Evolutionary conservation across 2,113 vertebrate species (phyloP), one percentile per base, ranked within the genome.

Genomic region (Zingel zingel): DNA sequence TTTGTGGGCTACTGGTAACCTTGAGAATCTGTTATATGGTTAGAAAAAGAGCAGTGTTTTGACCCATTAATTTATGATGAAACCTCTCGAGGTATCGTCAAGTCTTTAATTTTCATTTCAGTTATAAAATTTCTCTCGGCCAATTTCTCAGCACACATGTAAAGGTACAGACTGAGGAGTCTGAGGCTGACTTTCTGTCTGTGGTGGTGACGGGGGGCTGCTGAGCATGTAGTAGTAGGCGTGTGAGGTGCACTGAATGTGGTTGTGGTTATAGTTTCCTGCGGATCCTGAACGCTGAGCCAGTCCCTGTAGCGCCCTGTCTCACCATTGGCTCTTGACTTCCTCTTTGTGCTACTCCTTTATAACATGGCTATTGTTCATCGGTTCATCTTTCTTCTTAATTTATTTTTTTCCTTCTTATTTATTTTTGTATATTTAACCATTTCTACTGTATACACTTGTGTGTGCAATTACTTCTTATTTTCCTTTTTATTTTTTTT

Each of bases 251-350:
- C 91, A 92, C 90, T 93, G 92, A 95, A 89, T 74, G 89, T 86
- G 89, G 92, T 91, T 81, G 86, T 88, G 91, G 90, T 93, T 82
- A 77, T 88, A 93, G 93, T 95, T 95, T 96, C 95, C 95, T 96
- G 95, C 95, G 90, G 93, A 95, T 94, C 79, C 85, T 94, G 93
- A 95, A 96, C 87, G 91, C 95, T 96, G 95, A 96, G 95, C 95
- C 95, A 96, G 95, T 94, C 90, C 69, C 57, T 47, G 89, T 90
- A 92, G 92, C 68, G 15, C 77, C 82, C 82, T 56, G 71, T 85
- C 89, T 85, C 92, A 76, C 77, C 89, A 75, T 45, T 16, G 75
- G 51, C 79, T 85, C 78, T 61, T 45, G 76, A 56, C 77, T 73
- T 84, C 86, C 86, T 90, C 82, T 58, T 79, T 79, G 82, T 79